These are phyloP conservation scores for Camelus dromedarius DNA, from an alignment of 2,113 vertebrate genomes.

Conservation along the genomic window DNA sequence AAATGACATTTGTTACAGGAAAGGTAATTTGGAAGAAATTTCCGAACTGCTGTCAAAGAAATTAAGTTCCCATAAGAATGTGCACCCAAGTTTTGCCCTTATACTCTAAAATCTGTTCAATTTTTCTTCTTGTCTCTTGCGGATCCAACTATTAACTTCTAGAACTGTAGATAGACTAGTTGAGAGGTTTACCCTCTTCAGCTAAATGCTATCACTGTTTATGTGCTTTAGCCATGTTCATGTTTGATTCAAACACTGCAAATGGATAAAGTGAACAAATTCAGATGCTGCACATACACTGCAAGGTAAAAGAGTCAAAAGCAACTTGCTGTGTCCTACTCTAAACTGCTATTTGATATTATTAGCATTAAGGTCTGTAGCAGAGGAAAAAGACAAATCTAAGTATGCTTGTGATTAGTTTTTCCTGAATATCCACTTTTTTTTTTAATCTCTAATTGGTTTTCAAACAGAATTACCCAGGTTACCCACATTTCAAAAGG, in stretches of 20 bases:
- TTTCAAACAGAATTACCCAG: neutral
- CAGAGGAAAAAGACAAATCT: neutral
- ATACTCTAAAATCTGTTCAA: neutral
- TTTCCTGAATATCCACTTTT: neutral
- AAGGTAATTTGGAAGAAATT: conserved; percentile 23
- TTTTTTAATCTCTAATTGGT: neutral
- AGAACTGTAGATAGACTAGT: neutral
- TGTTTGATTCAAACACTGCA: neutral
- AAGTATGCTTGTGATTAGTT: neutral
- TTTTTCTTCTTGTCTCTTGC: neutral
- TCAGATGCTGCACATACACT: neutral
- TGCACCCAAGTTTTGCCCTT: neutral
- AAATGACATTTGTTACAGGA: neutral
- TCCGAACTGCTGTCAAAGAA: neutral
- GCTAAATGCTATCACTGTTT: neutral
- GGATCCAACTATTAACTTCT: neutral
- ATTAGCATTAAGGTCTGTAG: neutral
- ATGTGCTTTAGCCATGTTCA: neutral
- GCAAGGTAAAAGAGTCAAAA: neutral
- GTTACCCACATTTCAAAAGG: neutral
- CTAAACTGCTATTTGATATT: neutral
- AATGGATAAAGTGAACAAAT: neutral
- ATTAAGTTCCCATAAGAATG: neutral
- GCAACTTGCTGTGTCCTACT: neutral
- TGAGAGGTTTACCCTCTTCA: neutral